These are phyloP conservation scores for Oreotrochilus melanogaster DNA, from an alignment of 2,113 vertebrate species.

Conservation along the genomic window DNA sequence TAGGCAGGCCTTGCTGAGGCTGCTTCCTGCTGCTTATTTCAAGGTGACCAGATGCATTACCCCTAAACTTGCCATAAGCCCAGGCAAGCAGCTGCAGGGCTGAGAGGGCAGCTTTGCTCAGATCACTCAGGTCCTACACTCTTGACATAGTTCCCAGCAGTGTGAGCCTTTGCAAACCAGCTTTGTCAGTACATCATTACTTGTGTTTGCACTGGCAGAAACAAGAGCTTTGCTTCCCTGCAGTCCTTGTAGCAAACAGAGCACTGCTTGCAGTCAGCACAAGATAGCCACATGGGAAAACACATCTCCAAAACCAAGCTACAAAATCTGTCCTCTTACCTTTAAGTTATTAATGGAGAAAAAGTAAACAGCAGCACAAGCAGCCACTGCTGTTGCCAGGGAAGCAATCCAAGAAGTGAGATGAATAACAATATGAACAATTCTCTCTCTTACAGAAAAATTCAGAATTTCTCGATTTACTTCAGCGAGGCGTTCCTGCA, in stretches of 20 bases:
- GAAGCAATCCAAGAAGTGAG: conserved; percentile 84
- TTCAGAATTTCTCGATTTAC: conserved; percentile 55
- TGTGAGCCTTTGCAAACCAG: neutral
- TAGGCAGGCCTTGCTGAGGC: neutral
- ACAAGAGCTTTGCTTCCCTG: neutral
- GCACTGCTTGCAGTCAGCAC: neutral
- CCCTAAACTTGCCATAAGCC: neutral
- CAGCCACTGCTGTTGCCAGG: conserved; percentile 76
- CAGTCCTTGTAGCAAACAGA: rapidly evolving
- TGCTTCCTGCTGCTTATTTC: neutral
- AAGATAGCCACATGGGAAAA: neutral
- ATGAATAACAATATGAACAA: conserved; percentile 68
- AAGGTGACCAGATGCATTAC: neutral
- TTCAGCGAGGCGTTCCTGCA: conserved; percentile 89
- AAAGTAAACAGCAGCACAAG: conserved; percentile 83
- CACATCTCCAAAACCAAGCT: rapidly evolving
- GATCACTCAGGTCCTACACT: neutral
- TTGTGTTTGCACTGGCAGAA: neutral
- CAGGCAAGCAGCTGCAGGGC: neutral
- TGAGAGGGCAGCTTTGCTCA: neutral
- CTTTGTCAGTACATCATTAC: neutral
- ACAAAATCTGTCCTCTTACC: conserved; percentile 72
- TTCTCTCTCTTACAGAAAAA: conserved; percentile 68
- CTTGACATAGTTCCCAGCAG: neutral
- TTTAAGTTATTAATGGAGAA: conserved; percentile 79